Evolutionary conservation across 2,888 invertebrate genomes (phyloP), one percentile per base, ranked within the genome.

Genomic region (Unio pictorum): DNA sequence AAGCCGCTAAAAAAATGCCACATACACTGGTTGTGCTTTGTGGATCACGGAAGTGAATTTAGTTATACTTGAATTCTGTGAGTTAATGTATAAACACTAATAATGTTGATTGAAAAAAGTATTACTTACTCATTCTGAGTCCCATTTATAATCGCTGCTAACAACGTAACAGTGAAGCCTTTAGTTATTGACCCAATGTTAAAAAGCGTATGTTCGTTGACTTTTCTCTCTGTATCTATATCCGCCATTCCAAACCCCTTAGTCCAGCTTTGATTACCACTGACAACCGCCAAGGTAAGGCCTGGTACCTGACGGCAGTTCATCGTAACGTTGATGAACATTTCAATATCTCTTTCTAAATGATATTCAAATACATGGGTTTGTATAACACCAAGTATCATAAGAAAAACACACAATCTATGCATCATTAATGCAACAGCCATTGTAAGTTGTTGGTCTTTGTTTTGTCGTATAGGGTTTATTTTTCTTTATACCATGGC

Each of bases 221-320:
- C 74, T 23, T 30, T 28, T n/a, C 60, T 54, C 20, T 45, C 34
- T 1, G 34, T 28, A 17, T 55, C 34, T 7, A 74, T 59, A 30
- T 74, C 74, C 7, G 72, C 67, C 18, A 30, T 55, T 4, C 74
- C 74, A 61, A 64, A 74, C n/a, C 74, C 74, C 20, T 59, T 30
- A 17, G 69, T 62, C 74, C 74, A 74, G 0, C 65, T 69, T 23
- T 71, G 67, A 20, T 67, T 69, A 69, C 75, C 75, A 71, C 73
- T 73, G 0, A 73, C 67, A 28, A 73, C 67, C 15, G 71, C 45
- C 26, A 75, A 20, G 3, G 75, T 75, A 28, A 75, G 45, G 5
- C 75, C 75, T n/a, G 75, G 75, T 15, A 75, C 63, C 57, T 69
- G 71, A 8, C 69, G 57, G 58, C 75, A 75, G 28, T 68, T 65